Base-by-base conservation (phyloP, 2,797 vertebrate genomes). In the Cygnus olor region DNA sequence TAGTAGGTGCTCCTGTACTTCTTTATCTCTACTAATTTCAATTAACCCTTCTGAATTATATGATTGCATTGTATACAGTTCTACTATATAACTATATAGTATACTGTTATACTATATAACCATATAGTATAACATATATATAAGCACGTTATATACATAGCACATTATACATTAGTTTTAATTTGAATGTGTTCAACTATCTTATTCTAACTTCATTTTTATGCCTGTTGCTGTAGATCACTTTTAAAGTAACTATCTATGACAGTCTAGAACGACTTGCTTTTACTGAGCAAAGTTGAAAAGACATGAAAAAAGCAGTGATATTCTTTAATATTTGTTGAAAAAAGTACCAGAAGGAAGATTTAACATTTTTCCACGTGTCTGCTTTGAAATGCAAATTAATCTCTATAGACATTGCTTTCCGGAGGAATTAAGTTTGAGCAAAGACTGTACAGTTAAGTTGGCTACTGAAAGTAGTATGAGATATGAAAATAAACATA, bases 341-440 rank as follows among this genome's bases (percentile, higher is more conserved):
- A 83, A 80, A 57, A 38, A 83, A 74, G 28, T 70, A 27, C 22
- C 61, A 88, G 79, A 85, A 82, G 22, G 64, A 87, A 93, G 25
- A 54, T 16, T 36, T 65, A 65, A 65, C 16, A 60, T 76, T 84
- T 93, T 80, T 15, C 10, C 18, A 20, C 4, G 19, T 53, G 8
- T 42, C 32, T 76, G 18, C 47, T 90, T 88, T 66, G 77, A 93
- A 94, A 95, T 71, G 12, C 4, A 72, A 93, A 91, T 76, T 42
- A 2, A 32, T 92, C 90, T 90, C 40, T 16, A 36, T 21, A 73
- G 71, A 51, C 40, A 47, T 10, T 57, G 36, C 44, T 81, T 83
- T 83, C 66, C 63, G 80, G 71, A 89, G 34, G 36, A 89, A 78
- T 92, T 78, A 80, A 61, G 3, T 54, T 79, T 78, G 13, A 61